These are phyloP conservation scores for Gambusia holbrooki DNA, from an alignment of 2,113 vertebrate species.

Conservation along the genomic window DNA sequence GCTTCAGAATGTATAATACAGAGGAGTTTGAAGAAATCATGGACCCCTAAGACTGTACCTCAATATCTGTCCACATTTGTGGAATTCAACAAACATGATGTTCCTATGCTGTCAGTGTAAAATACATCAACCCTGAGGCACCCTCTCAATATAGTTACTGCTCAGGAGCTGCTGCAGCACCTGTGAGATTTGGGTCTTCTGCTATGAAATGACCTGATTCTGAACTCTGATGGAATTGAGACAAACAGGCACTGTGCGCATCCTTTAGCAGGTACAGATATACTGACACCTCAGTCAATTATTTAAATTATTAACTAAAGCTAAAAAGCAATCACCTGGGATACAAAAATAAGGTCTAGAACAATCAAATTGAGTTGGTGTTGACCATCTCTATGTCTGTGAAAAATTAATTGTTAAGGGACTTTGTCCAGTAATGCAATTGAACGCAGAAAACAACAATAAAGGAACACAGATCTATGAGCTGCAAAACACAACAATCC, in stretches of 20 bases:
- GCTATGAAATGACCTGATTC: constrained; percentile 53
- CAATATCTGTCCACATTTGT: constrained; percentile 19
- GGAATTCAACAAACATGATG: constrained; percentile 1
- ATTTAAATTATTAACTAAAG: constrained; percentile 46
- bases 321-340: constrained; percentile 2
- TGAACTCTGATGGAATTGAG: constrained; percentile 52
- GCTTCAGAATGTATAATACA: constrained; percentile 23
- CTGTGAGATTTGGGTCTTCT: constrained; percentile 49
- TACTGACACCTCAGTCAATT: constrained; percentile 30
- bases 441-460: background rate
- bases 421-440: background rate
- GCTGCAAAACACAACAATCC: background rate
- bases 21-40: background rate
- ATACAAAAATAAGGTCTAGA: background rate
- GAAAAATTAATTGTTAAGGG: background rate
- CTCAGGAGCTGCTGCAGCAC: constrained; percentile 44
- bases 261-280: constrained; percentile 51
- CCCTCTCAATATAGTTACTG: constrained; percentile 43
- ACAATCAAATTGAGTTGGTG: background rate
- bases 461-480: background rate
- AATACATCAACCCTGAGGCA: constrained; percentile 41
- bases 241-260: constrained; percentile 41
- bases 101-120: constrained; percentile 35
- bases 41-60: constrained; percentile 31
- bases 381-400: background rate